A percentile compares a stretch with the other conserved stretches of the same genome.
phyloP scores from a whole-genome alignment of 2,797 vertebrate genomes.

The Cheracebus regulus region DNA sequence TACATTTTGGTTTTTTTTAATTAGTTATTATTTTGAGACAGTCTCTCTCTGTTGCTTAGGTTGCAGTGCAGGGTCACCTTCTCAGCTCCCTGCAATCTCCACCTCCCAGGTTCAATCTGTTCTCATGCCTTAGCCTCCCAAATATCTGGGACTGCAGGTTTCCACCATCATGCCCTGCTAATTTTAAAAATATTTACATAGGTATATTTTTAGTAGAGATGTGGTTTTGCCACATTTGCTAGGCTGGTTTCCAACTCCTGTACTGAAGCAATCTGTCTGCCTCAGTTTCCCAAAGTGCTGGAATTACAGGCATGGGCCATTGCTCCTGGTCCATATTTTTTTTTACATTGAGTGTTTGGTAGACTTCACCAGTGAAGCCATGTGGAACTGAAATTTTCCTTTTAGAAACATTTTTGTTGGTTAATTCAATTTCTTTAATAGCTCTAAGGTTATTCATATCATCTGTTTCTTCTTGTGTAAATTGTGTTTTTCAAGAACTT shows the following conservation, averaged over 20 bases:
- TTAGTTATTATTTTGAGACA: background rate
- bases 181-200: background rate
- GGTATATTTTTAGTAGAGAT: background rate
- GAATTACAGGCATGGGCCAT: background rate
- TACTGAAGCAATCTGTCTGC: background rate
- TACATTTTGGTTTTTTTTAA: background rate
- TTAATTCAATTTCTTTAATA: background rate
- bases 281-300: background rate
- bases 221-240: background rate
- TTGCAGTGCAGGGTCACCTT: background rate
- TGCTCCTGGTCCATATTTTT: background rate
- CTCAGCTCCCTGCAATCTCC: background rate
- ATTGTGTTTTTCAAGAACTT: background rate
- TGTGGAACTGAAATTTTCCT: background rate
- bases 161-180: background rate
- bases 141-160: background rate
- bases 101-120: background rate
- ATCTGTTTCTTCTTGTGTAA: background rate
- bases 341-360: background rate
- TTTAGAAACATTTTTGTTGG: background rate
- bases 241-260: background rate
- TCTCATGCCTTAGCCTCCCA: background rate
- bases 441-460: background rate
- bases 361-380: background rate
- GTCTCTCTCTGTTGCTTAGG: background rate